phyloP scores from a whole-genome alignment of 2,888 invertebrate species.

The Bhutanitis thaidina region DNA sequence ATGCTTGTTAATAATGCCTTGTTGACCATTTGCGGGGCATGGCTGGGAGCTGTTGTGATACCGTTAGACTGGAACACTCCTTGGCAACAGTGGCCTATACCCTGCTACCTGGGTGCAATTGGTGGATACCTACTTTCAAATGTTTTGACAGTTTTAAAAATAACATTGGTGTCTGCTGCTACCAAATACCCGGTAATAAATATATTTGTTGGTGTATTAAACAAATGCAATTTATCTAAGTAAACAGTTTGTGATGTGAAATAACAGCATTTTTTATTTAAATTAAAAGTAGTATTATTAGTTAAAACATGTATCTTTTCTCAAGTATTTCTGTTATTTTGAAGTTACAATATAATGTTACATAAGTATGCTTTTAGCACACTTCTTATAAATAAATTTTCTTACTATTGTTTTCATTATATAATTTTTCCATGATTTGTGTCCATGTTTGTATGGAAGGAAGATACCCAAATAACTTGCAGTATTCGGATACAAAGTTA shows the following conservation, averaged over 20 bases:
- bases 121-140: conserved; percentile 81
- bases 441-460: too few species aligned
- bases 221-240: conserved; percentile 48
- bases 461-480: too few species aligned
- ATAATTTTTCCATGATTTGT: too few species aligned
- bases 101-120: conserved; percentile 84
- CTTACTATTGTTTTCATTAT: too few species aligned
- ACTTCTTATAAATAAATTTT: too few species aligned
- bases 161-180: conserved; percentile 52
- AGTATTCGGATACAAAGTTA: too few species aligned
- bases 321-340: background rate
- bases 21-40: conserved; percentile 85
- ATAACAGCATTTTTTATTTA: background rate
- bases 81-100: conserved; percentile 91
- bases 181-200: conserved; percentile 56
- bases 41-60: conserved; percentile 91
- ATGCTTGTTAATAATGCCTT: conserved; percentile 80
- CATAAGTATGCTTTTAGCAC: too few species aligned
- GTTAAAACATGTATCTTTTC: background rate
- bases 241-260: conserved; percentile 23
- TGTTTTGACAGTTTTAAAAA: conserved; percentile 72
- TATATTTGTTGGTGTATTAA: conserved; percentile 47
- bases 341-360: too few species aligned
- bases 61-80: conserved; percentile 95
- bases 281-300: background rate